Base-by-base conservation (phyloP, 1,140 invertebrate species). In the Drosophila melanica region DNA sequence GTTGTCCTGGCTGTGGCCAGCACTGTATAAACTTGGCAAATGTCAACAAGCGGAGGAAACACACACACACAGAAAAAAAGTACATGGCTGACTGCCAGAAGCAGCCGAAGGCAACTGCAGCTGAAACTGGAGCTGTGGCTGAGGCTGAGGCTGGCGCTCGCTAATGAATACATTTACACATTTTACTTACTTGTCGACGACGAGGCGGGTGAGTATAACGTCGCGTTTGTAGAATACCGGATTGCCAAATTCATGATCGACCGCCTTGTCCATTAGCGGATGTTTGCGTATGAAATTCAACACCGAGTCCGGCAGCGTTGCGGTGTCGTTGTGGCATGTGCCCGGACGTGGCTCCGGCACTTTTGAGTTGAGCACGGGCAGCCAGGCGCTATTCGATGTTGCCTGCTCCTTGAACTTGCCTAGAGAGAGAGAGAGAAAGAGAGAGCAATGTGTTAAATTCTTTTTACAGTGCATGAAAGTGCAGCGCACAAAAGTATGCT, bases 271-370 rank as follows among this genome's bases (percentile, higher is more conserved):
- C 97, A 98, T 98, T 73, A 98, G 92, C 18, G 97, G 96, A 93
- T 98, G 97, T 90, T 93, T 94, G 91, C 97, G 95, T 81, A 98
- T 97, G 92, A 98, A 98, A 92, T 97, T 97, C 47, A 98, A 93
- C 30, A 97, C 97, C 44, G 95, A 95, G 92, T 97, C 95, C 39
- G 95, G 95, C 33, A 97, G 92, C 3, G 95, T 94, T 84, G 96
- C 95, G 4, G 96, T 97, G 89, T 97, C 95, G 91, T 97, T 97
- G 75, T 96, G 95, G 92, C 96, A 98, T 62, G 95, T 95, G 64
- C 96, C 96, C 0, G 97, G 97, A 78, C 97, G 93, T 27, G 97
- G 96, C 81, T 95, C 95, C 5, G 97, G 97, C 23, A 97, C 96
- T 77, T 95, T 94, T 18, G 94, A 93, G 50, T 94, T 93, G 37